phyloP scores from a whole-genome alignment of 2,797 vertebrate species.

The Galago senegalensis region DNA sequence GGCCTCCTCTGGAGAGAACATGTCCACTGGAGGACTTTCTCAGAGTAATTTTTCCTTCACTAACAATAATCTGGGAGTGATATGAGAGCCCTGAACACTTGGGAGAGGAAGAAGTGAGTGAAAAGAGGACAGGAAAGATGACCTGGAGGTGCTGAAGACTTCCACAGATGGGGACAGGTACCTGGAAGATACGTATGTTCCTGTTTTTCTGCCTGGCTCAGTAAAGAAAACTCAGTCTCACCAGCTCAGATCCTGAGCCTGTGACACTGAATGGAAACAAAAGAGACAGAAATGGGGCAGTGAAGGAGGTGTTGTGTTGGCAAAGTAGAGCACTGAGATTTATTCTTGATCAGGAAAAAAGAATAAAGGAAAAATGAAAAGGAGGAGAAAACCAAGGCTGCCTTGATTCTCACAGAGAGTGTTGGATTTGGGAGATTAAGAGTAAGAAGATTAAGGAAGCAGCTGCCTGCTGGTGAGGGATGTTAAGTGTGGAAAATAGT shows the following conservation, averaged over 20 bases:
- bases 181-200: not conserved
- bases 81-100: not conserved
- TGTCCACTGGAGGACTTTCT: not conserved
- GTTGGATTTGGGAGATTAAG: not conserved
- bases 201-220: not conserved
- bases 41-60: not conserved
- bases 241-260: not conserved
- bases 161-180: not conserved
- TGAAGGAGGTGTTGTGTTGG: too few species aligned
- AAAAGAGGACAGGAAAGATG: not conserved
- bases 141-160: not conserved
- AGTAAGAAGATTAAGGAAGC: not conserved
- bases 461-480: not conserved
- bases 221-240: not conserved
- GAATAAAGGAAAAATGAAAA: not conserved
- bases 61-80: conserved; percentile 22
- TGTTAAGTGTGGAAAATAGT: not conserved
- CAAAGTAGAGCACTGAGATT: not conserved
- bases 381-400: not conserved
- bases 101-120: not conserved
- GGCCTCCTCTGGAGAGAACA: not conserved
- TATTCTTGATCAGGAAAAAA: conserved; percentile 43
- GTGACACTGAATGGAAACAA: not conserved
- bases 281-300: not conserved
- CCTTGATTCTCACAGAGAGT: not conserved